Conservation (phyloP, 2,797 vertebrate species). For the Champsocephalus gunnari region DNA sequence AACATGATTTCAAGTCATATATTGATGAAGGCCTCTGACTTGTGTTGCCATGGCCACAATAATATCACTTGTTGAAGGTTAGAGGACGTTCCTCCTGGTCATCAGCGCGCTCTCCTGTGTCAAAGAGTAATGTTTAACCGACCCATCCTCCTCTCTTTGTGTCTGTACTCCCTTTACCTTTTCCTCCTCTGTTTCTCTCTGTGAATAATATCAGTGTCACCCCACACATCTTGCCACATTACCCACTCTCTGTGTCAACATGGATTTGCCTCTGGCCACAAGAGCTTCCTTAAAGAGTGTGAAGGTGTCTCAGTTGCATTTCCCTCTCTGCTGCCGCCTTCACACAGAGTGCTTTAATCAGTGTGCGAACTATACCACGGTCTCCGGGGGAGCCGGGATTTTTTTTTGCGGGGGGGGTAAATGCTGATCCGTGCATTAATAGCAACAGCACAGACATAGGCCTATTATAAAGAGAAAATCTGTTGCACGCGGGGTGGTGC, state of each 20-base stretch:
- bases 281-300: slow-evolving; percentile 53
- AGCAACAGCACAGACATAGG: too few relatives aligned
- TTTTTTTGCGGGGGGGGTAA: too few relatives aligned
- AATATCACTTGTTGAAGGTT: neutral
- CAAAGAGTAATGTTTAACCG: neutral
- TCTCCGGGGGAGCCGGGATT: too few relatives aligned
- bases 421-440: too few relatives aligned
- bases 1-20: neutral
- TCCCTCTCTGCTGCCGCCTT: slow-evolving; percentile 28
- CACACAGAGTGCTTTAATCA: slow-evolving; percentile 46
- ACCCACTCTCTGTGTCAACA: slow-evolving; percentile 47
- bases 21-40: neutral
- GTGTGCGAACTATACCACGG: too few relatives aligned
- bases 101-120: neutral
- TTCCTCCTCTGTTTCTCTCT: slow-evolving; percentile 14
- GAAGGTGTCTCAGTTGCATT: slow-evolving; percentile 54
- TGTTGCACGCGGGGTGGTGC: too few relatives aligned
- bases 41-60: neutral
- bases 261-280: slow-evolving; percentile 56
- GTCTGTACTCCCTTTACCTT: neutral
- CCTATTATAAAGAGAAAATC: too few relatives aligned
- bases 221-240: slow-evolving; percentile 33
- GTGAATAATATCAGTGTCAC: slow-evolving; percentile 41
- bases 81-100: neutral
- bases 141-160: neutral